Evolutionary conservation across 1,140 invertebrate genomes (phyloP).

Genomic region (Neomicropteryx cornuta): DNA sequence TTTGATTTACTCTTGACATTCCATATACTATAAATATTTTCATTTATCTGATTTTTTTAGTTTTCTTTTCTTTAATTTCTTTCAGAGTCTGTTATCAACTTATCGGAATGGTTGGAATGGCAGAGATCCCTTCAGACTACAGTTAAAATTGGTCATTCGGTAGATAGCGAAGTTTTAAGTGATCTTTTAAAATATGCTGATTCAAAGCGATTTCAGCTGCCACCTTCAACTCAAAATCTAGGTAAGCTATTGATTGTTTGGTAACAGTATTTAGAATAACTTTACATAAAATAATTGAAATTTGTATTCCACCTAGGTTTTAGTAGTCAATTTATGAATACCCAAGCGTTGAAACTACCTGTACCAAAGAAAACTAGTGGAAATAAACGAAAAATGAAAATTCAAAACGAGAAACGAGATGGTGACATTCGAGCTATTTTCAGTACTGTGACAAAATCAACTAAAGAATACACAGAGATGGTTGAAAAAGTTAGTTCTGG

Average conservation of each 20-base stretch:
- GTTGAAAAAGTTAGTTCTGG: slow-evolving; percentile 26
- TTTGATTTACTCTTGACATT: no score
- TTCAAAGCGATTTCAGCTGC: slow-evolving; percentile 34
- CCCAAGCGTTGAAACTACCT: neutral
- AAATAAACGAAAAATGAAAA: slow-evolving; percentile 10
- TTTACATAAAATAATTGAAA: no score
- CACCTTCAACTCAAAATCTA: slow-evolving; percentile 23
- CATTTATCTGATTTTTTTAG: no score
- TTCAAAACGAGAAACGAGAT: slow-evolving; percentile 20
- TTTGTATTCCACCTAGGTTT: no score
- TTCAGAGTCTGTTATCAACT: slow-evolving; percentile 15
- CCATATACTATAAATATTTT: neutral
- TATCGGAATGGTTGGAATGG: slow-evolving; percentile 32
- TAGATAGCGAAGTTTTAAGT: slow-evolving; percentile 26
- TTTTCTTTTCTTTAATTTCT: no score
- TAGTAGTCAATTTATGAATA: no score
- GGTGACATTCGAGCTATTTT: slow-evolving; percentile 35
- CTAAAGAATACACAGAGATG: slow-evolving; percentile 29
- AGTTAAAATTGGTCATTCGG: slow-evolving; percentile 29
- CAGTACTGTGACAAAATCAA: slow-evolving; percentile 32
- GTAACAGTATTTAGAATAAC: no score
- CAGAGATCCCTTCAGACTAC: slow-evolving; percentile 31
- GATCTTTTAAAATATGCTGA: slow-evolving; percentile 33
- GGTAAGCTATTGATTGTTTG: slow-evolving; percentile 17
- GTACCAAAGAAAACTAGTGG: slow-evolving; percentile 7